phyloP scores from a whole-genome alignment of 2,113 vertebrate species.

The Saiga tatarica region DNA sequence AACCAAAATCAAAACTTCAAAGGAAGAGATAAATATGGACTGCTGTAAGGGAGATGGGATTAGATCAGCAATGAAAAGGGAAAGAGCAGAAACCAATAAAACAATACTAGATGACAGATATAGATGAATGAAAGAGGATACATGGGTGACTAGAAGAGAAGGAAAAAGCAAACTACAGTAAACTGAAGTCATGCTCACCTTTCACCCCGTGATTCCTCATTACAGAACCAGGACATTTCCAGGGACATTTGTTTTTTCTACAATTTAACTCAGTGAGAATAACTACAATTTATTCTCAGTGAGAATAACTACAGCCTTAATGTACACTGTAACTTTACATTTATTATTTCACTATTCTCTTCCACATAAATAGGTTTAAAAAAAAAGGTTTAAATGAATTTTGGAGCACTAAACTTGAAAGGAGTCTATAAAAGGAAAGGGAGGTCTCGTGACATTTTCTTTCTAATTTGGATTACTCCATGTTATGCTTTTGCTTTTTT shows the following conservation, averaged over 20 bases:
- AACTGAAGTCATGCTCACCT: not conserved
- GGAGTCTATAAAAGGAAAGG: not conserved
- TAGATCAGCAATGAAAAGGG: not conserved
- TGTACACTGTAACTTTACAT: not conserved
- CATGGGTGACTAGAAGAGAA: not conserved
- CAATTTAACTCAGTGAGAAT: not conserved
- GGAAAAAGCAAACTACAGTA: not conserved
- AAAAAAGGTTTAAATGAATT: not conserved
- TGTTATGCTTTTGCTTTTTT: not conserved
- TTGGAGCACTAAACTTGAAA: not conserved
- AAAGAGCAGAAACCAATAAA: not conserved
- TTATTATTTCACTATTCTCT: not conserved
- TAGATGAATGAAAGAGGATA: not conserved
- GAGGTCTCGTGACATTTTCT: not conserved
- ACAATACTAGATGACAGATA: not conserved
- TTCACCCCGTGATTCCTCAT: not conserved
- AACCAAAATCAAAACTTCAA: not conserved
- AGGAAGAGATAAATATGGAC: not conserved
- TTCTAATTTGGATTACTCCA: not conserved
- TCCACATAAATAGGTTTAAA: not conserved
- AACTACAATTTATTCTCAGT: not conserved
- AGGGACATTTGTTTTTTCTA: not conserved
- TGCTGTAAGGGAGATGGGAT: not conserved
- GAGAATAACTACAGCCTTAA: not conserved
- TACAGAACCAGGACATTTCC: not conserved